phyloP scores from a whole-genome alignment of 64 coral and sea anemone genomes.

The Montipora capricornis region DNA sequence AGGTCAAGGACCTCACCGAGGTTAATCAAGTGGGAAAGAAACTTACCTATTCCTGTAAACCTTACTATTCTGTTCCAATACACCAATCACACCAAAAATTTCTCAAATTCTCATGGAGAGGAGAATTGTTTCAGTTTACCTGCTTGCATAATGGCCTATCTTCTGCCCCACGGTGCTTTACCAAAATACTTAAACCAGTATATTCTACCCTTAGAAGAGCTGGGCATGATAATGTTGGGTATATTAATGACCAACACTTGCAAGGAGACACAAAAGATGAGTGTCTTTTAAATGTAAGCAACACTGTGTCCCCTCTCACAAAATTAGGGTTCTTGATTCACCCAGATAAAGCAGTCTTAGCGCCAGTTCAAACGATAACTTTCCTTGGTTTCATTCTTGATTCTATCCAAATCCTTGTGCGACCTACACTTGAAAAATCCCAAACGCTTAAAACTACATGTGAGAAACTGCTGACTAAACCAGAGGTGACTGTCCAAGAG shows the following conservation, averaged over 20 bases:
- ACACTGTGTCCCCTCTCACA: slow-evolving; percentile 4
- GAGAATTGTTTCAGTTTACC: slow-evolving; percentile 53
- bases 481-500: background rate
- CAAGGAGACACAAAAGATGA: slow-evolving; percentile 34
- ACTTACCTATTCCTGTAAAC: background rate
- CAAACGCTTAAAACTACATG: background rate
- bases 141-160: slow-evolving; percentile 41
- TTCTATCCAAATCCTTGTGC: slow-evolving; percentile 35
- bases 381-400: slow-evolving; percentile 46
- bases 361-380: slow-evolving; percentile 29
- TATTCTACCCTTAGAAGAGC: slow-evolving; percentile 10
- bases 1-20: slow-evolving; percentile 51
- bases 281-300: slow-evolving; percentile 18
- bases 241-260: slow-evolving; percentile 38
- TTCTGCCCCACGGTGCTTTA: slow-evolving; percentile 38
- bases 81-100: slow-evolving; percentile 20
- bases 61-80: slow-evolving; percentile 54
- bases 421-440: background rate
- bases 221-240: slow-evolving; percentile 21
- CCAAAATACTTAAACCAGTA: slow-evolving; percentile 51
- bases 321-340: slow-evolving; percentile 35
- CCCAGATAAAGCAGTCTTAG: slow-evolving; percentile 39
- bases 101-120: slow-evolving; percentile 52
- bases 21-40: slow-evolving; percentile 49
- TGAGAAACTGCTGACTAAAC: background rate